Evolutionary conservation across 2,797 vertebrate species (phyloP), one percentile per base, ranked within the genome.

Genomic region (Apodemus agrarius): DNA sequence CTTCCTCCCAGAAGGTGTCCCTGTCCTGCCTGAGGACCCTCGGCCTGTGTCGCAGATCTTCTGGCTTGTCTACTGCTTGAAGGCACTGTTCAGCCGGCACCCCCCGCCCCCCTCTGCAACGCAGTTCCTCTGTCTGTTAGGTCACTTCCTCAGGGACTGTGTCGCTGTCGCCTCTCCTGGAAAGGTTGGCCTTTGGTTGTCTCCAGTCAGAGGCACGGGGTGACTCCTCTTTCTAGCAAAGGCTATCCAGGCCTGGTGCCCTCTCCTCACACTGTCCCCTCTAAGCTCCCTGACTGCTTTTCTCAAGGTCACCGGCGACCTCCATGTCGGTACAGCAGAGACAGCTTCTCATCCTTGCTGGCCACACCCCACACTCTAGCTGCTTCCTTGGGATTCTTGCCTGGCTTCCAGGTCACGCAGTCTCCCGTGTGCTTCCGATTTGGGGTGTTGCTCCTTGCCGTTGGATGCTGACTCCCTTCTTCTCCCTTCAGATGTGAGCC

Each of bases 21-120:
- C 74, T 87, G 46, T 84, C 67, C 85, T 82, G 92, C 82, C 69
- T 29, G 43, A 91, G 90, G 90, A 40, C n/a, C 78, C 29, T 81
- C 46, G 37, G 12, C 57, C 26, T 69, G 43, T 34, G 54, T 13
- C 3, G 17, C 2, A 57, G 49, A 34, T 67, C n/a, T n/a, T 49
- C 12, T 26, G n/a, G 24, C 52, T 21, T 72, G 24, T 43, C 4
- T 11, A 43, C 17, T 85, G 31, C n/a, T 82, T 26, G 54, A 81
- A 75, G 63, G 37, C 17, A 2, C 34, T n/a, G 26, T 93, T 54
- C 9, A 74, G 59, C 79, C 85, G 4, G 31, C 16, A 52, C 6
- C 14, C n/a, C 43, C 14, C 1, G n/a, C n/a, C 6, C 3, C 3
- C 29, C 67, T 57, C 34, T 63, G 24, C 43, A 13, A 13, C 19